Base-by-base conservation (phyloP, 2,797 vertebrate species). In the Malacoraja senta region DNA sequence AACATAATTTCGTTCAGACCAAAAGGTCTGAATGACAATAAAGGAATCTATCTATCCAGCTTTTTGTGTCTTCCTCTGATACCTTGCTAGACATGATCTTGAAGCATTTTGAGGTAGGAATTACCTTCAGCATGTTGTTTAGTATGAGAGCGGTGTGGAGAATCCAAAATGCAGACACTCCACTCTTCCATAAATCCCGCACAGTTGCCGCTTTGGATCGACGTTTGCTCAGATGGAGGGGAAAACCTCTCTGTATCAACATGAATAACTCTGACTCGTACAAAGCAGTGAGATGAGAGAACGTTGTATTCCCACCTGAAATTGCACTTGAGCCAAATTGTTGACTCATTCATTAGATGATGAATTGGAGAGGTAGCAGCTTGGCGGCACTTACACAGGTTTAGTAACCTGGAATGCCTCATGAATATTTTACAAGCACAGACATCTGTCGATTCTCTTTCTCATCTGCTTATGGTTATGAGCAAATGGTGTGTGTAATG, bases 201-300 rank as follows among this genome's bases (percentile, higher is more conserved):
- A 88, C 68, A 68, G 63, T 35, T 35, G 17, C n/a, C 21, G n/a
- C 17, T 6, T 88, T 19, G 10, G 84, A 38, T 68, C 68, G n/a
- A 65, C 84, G 21, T 65, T 68, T 68, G 32, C n/a, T 88, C 32
- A 9, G 21, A 68, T 35, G 84, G 63, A 35, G n/a, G 32, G 7
- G 24, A 17, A 21, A 19, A 15, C 15, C 61, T 68, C 6, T 32
- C 32, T 68, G 15, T 88, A 88, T 19, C 2, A 8, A 17, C n/a
- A 9, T 8, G 35, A 68, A 35, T 68, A 35, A 88, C 68, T 44
- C 63, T 88, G 84, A 88, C 84, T 88, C 63, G 35, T 88, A 8
- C 19, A 68, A 88, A 68, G n/a, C 84, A n/a, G 84, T 65, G 63
- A 24, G 63, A 88, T 65, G 84, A 68, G 77, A 78, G 84, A 68